A percentile compares a stretch with the other conserved stretches of the same genome.
Conservation (phyloP, 2,888 invertebrate genomes). For the Euplagia quadripunctaria region DNA sequence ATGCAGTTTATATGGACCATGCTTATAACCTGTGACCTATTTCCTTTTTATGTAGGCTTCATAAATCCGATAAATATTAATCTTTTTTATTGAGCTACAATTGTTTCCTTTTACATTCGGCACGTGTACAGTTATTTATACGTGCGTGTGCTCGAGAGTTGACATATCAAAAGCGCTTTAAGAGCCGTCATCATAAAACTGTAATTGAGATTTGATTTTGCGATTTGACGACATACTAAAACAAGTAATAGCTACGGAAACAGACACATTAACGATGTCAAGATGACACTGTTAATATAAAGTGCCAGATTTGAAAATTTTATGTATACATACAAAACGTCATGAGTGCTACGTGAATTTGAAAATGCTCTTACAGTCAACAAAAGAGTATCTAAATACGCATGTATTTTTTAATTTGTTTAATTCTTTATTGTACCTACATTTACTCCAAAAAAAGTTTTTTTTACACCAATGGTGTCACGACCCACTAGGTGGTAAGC, state of each 20-base stretch:
- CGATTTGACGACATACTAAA: conserved; percentile 61
- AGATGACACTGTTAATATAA: conserved; percentile 61
- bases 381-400: background rate
- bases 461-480: too few species aligned
- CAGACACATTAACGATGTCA: conserved; percentile 51
- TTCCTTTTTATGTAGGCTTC: background rate
- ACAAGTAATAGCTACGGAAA: conserved; percentile 57
- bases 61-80: conserved; percentile 12
- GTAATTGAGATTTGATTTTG: conserved; percentile 59
- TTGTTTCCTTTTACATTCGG: conserved; percentile 19
- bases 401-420: background rate
- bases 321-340: conserved; percentile 52
- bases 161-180: conserved; percentile 42
- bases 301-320: conserved; percentile 65
- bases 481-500: too few species aligned
- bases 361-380: conserved; percentile 26
- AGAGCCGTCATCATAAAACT: conserved; percentile 48
- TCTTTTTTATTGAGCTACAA: conserved; percentile 12
- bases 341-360: conserved; percentile 44
- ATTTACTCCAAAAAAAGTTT: too few species aligned
- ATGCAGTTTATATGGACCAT: background rate
- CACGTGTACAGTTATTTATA: conserved; percentile 17
- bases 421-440: too few species aligned
- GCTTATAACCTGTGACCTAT: background rate
- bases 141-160: conserved; percentile 7